Percentiles rank a stretch among this genome's conserved stretches.
Evolutionary conservation across 2,888 invertebrate genomes (phyloP).

Genomic region (Mystacides longicornis): DNA sequence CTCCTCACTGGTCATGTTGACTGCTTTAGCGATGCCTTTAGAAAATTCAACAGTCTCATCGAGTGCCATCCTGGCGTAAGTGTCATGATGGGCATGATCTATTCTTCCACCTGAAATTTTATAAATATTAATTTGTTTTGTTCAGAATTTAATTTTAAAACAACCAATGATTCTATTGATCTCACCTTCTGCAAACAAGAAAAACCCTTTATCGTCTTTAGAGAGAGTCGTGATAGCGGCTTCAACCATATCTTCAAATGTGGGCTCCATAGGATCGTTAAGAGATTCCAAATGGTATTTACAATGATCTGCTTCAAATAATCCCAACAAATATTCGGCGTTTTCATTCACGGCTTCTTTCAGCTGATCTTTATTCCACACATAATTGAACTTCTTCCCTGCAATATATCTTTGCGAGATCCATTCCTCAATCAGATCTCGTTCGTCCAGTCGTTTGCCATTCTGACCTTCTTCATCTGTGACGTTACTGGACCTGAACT

Average conservation of each 20-base stretch:
- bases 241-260: constrained; percentile 72
- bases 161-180: too few relatives aligned
- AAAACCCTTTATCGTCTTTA: constrained; percentile 60
- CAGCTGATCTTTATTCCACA: constrained; percentile 51
- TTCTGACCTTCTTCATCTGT: constrained; percentile 44
- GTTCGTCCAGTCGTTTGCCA: constrained; percentile 51
- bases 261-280: constrained; percentile 49
- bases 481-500: constrained; percentile 51
- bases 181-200: constrained; percentile 69
- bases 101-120: constrained; percentile 52
- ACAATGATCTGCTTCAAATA: constrained; percentile 61
- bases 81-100: constrained; percentile 66
- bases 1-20: constrained; percentile 50
- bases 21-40: constrained; percentile 59
- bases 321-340: constrained; percentile 55
- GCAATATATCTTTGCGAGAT: constrained; percentile 37
- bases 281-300: constrained; percentile 59
- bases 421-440: constrained; percentile 65
- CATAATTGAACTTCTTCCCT: constrained; percentile 41
- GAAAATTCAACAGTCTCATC: constrained; percentile 75
- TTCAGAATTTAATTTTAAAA: neutral
- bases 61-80: constrained; percentile 57
- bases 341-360: constrained; percentile 33
- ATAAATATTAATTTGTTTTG: neutral
- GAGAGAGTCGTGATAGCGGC: constrained; percentile 66